A percentile compares a stretch with the other conserved stretches of the same genome.
Conservation (phyloP, 53 echinoderm and acorn worm genomes). For the Zoroaster sp. region DNA sequence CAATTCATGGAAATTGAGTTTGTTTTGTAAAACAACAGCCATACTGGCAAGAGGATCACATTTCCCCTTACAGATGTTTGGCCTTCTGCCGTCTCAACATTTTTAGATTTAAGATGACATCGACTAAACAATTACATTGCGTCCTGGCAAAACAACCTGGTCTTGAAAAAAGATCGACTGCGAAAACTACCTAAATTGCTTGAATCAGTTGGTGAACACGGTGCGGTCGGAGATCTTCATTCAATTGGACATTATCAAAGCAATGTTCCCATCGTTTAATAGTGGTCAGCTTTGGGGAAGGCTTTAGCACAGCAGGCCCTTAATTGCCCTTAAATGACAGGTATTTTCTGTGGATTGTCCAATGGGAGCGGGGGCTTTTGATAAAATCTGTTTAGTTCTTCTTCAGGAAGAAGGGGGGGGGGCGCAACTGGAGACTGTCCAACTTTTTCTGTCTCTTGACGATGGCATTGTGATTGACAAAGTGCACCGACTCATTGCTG, state of each 20-base stretch:
- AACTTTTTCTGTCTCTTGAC: background rate
- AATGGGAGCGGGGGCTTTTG: background rate
- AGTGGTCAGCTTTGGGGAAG: too few relatives aligned
- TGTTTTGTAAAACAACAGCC: background rate
- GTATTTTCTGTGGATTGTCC: background rate
- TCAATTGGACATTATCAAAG: too few relatives aligned
- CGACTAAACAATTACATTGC: background rate
- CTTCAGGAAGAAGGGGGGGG: too few relatives aligned
- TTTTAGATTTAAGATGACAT: background rate
- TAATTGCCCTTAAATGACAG: background rate
- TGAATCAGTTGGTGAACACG: too few relatives aligned
- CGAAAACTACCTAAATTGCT: background rate
- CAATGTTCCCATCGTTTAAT: too few relatives aligned
- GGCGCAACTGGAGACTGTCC: background rate
- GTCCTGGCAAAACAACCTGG: background rate
- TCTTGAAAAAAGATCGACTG: background rate
- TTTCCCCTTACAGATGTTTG: background rate
- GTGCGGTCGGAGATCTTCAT: too few relatives aligned
- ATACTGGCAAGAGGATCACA: background rate
- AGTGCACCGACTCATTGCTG: background rate
- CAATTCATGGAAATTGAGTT: too few relatives aligned
- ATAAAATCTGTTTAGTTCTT: too few relatives aligned
- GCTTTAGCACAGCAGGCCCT: too few relatives aligned
- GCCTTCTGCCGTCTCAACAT: background rate
- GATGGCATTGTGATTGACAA: background rate